Evolutionary conservation across 2,113 vertebrate genomes (phyloP).

Genomic region (Strix aluco): DNA sequence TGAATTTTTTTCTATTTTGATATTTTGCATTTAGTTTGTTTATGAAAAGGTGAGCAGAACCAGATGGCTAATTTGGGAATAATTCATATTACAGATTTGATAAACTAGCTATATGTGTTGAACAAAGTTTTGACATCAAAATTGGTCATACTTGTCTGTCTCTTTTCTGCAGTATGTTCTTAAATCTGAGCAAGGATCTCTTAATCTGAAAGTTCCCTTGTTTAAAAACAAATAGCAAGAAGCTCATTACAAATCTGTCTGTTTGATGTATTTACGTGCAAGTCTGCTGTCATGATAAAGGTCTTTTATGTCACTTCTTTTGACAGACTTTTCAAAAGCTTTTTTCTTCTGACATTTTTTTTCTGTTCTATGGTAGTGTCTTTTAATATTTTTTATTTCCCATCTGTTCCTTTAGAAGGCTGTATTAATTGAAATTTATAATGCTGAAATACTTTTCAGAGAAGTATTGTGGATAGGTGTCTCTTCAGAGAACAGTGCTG

Average conservation of each 20-base stretch:
- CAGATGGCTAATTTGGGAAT: neutral
- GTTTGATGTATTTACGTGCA: neutral
- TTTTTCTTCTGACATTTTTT: neutral
- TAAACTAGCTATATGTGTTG: neutral
- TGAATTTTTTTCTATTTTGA: neutral
- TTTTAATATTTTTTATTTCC: conserved; percentile 13
- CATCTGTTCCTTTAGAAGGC: neutral
- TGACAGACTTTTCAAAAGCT: neutral
- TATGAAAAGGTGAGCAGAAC: neutral
- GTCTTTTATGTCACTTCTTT: neutral
- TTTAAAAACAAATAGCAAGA: conserved; percentile 6
- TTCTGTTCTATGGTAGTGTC: neutral
- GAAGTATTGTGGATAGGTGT: neutral
- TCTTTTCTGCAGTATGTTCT: neutral
- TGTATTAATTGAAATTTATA: neutral
- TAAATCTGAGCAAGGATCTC: neutral
- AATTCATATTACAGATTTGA: neutral
- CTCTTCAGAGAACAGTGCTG: neutral
- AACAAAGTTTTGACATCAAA: neutral
- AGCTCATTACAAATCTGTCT: neutral
- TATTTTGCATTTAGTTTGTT: neutral
- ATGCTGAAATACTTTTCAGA: neutral
- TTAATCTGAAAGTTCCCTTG: neutral
- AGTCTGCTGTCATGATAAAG: neutral
- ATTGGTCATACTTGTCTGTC: neutral